Base-by-base conservation (phyloP, 2,113 vertebrate species). In the Pachyramphus minor region DNA sequence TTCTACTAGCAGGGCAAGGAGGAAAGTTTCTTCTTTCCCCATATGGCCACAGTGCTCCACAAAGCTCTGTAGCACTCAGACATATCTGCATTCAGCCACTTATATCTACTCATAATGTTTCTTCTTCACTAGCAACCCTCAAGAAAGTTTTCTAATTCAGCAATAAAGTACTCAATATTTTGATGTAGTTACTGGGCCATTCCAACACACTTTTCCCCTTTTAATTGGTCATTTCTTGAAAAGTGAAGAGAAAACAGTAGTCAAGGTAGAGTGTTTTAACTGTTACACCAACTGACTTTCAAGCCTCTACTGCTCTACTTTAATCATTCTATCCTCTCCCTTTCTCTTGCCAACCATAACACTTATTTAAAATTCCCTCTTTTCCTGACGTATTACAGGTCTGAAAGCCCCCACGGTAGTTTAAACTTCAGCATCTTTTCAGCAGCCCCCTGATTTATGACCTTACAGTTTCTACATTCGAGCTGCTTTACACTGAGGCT, bases 381-480 rank as follows among this genome's bases (percentile, higher is more conserved):
- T 89, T 94, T 91, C 90, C 94, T 89, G 90, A 90, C 4, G 1
- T 71, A 30, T 69, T 78, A 55, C 55, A 75, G 79, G 67, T 42
- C 82, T 87, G 59, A 96, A 95, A 95, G 75, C 68, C 83, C 49
- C 76, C 8, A 1, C 11, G 47, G 89, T 63, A 81, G 53, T 82
- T 90, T 90, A 87, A 71, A 93, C 91, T 67, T 89, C 77, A 64
- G 84, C 91, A 95, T 96, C 89, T 94, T 97, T 97, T 95, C 94
- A 97, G 93, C 73, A 88, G 74, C 45, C 55, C 92, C 69, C 82
- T 93, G 90, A 95, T 95, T 96, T 94, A 95, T 93, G 95, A 92
- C 84, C 72, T 84, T 55, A 22, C 12, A 2, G 69, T 94, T 96
- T 89, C 93, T 84, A 76, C 93, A 52, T 96, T 94, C 87, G 87